These are phyloP conservation scores for Penelope pileata DNA, from an alignment of 2,113 vertebrate genomes.

Conservation along the genomic window DNA sequence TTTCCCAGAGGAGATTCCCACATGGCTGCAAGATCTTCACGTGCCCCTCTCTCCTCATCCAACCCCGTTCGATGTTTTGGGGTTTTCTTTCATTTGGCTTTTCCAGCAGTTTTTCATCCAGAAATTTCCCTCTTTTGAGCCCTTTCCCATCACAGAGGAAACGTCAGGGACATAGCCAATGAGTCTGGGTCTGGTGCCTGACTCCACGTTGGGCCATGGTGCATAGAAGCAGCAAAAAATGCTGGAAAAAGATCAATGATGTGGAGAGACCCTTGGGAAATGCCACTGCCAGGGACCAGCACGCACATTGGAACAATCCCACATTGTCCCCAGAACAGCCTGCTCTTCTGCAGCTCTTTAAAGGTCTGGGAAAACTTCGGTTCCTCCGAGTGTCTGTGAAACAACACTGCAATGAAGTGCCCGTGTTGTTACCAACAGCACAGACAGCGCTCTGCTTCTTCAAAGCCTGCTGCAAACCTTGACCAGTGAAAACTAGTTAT, in stretches of 20 bases:
- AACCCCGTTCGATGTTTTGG: background rate
- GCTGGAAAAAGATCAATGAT: background rate
- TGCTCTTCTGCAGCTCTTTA: constrained; percentile 11
- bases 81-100: background rate
- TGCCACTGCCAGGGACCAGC: background rate
- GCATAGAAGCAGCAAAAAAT: background rate
- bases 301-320: background rate
- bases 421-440: background rate
- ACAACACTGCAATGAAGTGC: background rate
- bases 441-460: background rate
- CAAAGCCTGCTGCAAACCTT: background rate
- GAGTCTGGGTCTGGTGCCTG: background rate
- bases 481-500: background rate
- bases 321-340: background rate
- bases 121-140: background rate
- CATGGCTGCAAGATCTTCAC: background rate
- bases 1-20: background rate
- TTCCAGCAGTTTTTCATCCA: background rate
- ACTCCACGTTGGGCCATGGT: background rate
- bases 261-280: background rate
- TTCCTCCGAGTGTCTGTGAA: constrained; percentile 4
- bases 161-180: background rate
- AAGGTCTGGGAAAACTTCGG: background rate
- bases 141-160: background rate
- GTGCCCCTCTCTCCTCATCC: background rate